Conservation (phyloP, 1,140 invertebrate species). For the Scaptomyza hsui region DNA sequence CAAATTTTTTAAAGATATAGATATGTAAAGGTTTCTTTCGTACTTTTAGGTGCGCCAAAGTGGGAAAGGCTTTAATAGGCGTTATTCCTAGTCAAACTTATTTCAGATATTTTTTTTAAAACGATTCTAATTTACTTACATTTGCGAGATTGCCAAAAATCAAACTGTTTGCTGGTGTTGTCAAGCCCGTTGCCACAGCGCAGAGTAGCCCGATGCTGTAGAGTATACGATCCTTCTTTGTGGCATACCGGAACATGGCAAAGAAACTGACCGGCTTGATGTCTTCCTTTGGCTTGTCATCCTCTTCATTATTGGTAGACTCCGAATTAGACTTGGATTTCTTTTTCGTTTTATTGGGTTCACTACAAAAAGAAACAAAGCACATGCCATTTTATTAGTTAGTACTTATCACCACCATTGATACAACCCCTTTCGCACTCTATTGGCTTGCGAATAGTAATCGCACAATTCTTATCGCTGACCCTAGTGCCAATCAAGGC, state of each 20-base stretch:
- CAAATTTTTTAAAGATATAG: too few relatives aligned
- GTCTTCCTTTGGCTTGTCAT: constrained; percentile 59
- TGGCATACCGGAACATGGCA: constrained; percentile 71
- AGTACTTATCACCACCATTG: background rate
- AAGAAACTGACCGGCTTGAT: constrained; percentile 60
- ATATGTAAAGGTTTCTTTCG: too few relatives aligned
- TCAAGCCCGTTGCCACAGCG: constrained; percentile 86
- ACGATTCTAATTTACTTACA: constrained; percentile 61
- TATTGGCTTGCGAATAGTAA: background rate
- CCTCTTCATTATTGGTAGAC: constrained; percentile 14
- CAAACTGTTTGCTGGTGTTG: constrained; percentile 88
- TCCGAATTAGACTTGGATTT: constrained; percentile 55
- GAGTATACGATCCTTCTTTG: constrained; percentile 85
- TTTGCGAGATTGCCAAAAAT: constrained; percentile 89
- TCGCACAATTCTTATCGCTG: constrained; percentile 18
- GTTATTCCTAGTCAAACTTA: too few relatives aligned
- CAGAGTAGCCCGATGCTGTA: constrained; percentile 86
- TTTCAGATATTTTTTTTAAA: too few relatives aligned
- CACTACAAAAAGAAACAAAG: constrained; percentile 43
- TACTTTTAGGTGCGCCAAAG: too few relatives aligned
- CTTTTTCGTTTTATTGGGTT: constrained; percentile 65
- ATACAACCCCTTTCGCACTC: background rate
- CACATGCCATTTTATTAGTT: background rate
- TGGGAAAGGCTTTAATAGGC: too few relatives aligned
- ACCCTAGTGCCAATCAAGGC: constrained; percentile 14